A percentile compares a stretch with the other conserved stretches of the same genome.
phyloP scores from a whole-genome alignment of 92 coral and sea anemone genomes.

The Hydrozoanthus gracilis region DNA sequence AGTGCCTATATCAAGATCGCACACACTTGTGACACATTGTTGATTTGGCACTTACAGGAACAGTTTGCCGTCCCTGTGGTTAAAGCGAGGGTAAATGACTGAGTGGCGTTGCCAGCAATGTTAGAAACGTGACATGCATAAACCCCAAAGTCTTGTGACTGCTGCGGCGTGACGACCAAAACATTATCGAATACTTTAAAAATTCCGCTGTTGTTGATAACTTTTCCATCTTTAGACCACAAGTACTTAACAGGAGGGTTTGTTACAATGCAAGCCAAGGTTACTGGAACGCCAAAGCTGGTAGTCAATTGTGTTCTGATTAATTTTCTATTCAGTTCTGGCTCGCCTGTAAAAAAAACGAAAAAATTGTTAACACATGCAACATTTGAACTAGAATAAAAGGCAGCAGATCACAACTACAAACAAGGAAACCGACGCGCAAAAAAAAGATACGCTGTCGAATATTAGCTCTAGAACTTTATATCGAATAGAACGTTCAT shows the following conservation, averaged over 20 bases:
- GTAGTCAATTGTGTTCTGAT: background rate
- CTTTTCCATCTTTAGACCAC: conserved; percentile 16
- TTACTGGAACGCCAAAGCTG: background rate
- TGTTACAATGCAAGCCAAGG: background rate
- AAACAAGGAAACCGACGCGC: too few relatives aligned
- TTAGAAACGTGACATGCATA: background rate
- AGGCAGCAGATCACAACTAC: too few relatives aligned
- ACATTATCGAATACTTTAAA: background rate
- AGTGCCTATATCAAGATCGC: too few relatives aligned
- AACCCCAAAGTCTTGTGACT: background rate
- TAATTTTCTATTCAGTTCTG: background rate
- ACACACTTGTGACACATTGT: too few relatives aligned
- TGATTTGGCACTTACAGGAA: too few relatives aligned
- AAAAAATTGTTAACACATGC: background rate
- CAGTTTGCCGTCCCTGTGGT: too few relatives aligned
- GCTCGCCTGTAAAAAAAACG: background rate
- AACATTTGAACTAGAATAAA: too few relatives aligned
- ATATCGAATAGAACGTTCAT: too few relatives aligned
- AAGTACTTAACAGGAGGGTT: background rate
- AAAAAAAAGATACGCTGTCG: too few relatives aligned
- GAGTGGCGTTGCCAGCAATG: too few relatives aligned
- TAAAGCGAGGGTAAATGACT: too few relatives aligned
- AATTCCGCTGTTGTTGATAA: background rate
- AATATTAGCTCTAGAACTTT: too few relatives aligned
- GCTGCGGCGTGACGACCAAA: background rate